These are phyloP conservation scores for Pygoscelis antarcticus DNA, from an alignment of 2,113 vertebrate genomes.

Conservation along the genomic window DNA sequence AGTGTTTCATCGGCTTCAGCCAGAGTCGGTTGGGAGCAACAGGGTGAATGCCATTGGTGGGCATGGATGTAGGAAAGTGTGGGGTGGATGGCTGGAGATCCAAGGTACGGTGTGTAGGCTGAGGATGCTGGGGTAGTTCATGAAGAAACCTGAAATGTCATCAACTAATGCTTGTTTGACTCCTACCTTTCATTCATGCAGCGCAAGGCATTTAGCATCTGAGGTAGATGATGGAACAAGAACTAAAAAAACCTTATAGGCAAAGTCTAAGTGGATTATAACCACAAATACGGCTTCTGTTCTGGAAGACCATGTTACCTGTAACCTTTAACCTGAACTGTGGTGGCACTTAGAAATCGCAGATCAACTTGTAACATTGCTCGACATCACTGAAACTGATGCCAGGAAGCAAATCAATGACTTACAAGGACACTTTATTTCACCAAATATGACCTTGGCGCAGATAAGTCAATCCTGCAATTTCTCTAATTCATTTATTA, in stretches of 20 bases:
- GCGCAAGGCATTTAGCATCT: not conserved
- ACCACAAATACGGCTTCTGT: not conserved
- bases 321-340: not conserved
- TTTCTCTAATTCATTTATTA: conserved; percentile 2
- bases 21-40: not conserved
- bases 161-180: not conserved
- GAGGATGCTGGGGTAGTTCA: not conserved
- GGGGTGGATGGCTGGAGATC: not conserved
- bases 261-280: not conserved
- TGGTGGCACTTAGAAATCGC: not conserved
- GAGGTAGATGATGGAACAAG: not conserved
- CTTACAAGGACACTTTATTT: not conserved
- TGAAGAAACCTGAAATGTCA: not conserved
- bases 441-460: not conserved
- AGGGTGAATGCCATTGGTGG: not conserved
- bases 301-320: not conserved
- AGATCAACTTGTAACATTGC: not conserved
- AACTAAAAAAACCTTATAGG: not conserved
- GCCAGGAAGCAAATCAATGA: conserved; percentile 6
- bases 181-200: accelerated
- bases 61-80: not conserved
- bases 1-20: not conserved
- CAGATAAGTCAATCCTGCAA: not conserved
- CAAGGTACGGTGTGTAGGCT: not conserved
- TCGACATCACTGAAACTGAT: not conserved